phyloP scores from a whole-genome alignment of 2,797 vertebrate genomes.

The Sebastes itinus region DNA sequence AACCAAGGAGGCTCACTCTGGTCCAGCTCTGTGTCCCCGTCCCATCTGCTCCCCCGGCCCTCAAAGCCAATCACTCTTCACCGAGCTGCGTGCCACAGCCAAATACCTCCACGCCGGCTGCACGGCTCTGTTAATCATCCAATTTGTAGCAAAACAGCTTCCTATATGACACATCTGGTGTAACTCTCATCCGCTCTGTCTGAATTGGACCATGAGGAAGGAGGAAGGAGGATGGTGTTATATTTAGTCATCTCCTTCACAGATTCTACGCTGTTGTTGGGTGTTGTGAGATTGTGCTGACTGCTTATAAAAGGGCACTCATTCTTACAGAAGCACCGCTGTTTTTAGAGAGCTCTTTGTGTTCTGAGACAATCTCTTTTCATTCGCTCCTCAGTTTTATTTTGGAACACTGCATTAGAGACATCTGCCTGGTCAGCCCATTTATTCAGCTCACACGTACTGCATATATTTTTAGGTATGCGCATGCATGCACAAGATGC shows the following conservation, averaged over 20 bases:
- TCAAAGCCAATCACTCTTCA: conserved; percentile 66
- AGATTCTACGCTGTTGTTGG: conserved; percentile 12
- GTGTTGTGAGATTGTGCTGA: conserved; percentile 31
- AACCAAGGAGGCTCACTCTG: conserved; percentile 36
- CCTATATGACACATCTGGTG: conserved; percentile 73
- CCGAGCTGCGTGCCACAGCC: conserved; percentile 46
- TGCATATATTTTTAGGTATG: not conserved
- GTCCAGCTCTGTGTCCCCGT: conserved; percentile 52
- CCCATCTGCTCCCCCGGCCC: conserved; percentile 75
- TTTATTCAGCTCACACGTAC: conserved; percentile 14
- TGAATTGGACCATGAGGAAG: conserved; percentile 46
- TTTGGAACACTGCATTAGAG: conserved; percentile 49
- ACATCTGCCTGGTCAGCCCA: conserved; percentile 15
- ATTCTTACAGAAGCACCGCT: conserved; percentile 9
- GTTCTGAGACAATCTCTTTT: conserved; percentile 16
- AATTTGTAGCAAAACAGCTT: conserved; percentile 73
- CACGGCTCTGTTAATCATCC: conserved; percentile 71
- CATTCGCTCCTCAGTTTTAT: conserved; percentile 41
- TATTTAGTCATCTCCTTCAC: conserved; percentile 48
- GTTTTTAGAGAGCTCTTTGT: conserved; percentile 31
- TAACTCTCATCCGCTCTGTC: conserved; percentile 55
- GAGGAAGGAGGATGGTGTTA: conserved; percentile 34
- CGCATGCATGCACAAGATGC: not conserved
- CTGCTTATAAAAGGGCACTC: conserved; percentile 6
- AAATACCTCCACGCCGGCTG: conserved; percentile 62